Evolutionary conservation across 2,113 vertebrate species (phyloP).

Genomic region (Todiramphus saurophagus): DNA sequence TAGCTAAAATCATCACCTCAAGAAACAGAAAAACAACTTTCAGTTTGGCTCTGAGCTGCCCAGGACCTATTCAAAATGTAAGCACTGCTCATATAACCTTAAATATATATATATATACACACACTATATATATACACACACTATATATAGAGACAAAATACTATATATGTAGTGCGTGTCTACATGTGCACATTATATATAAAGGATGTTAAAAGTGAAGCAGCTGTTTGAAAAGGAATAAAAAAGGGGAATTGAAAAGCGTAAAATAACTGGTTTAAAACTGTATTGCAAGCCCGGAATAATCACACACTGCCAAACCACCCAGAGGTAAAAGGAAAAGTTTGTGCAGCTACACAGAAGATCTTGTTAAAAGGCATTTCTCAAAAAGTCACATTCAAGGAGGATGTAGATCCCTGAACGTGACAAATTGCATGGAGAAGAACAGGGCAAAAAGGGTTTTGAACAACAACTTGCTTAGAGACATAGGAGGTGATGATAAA

Average conservation of each 20-base stretch:
- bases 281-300: background rate
- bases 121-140: background rate
- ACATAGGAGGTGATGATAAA: background rate
- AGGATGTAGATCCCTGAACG: background rate
- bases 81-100: background rate
- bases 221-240: background rate
- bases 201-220: background rate
- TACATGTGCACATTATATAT: background rate
- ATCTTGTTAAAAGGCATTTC: background rate
- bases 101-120: no score
- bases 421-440: background rate
- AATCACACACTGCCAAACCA: background rate
- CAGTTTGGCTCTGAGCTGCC: background rate
- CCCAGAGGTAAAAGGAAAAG: background rate
- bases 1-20: background rate
- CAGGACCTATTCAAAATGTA: background rate
- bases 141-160: background rate
- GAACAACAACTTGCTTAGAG: background rate
- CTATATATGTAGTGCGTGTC: no score
- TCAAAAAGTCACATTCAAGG: background rate
- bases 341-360: background rate
- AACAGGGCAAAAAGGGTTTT: background rate
- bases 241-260: background rate
- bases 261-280: background rate
- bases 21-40: background rate